Percentiles rank a stretch among this genome's conserved stretches.
Evolutionary conservation across 2,888 invertebrate genomes (phyloP).

Genomic region (Eulithis testata): DNA sequence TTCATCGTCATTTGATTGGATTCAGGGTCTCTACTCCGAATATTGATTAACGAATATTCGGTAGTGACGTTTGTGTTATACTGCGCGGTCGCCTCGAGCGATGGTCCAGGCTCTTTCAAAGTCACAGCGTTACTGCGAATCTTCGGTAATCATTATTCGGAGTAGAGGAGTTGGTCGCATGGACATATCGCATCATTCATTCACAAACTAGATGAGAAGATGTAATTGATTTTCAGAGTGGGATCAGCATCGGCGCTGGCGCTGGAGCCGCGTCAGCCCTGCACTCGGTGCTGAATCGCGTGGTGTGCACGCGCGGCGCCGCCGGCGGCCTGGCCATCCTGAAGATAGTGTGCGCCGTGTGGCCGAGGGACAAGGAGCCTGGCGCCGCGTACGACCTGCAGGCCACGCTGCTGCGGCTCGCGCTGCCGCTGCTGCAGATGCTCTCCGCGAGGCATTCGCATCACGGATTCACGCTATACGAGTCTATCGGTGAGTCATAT

Average conservation of each 20-base stretch:
- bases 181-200: no score
- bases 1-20: no score
- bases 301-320: constrained; percentile 66
- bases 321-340: constrained; percentile 60
- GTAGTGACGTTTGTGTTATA: no score
- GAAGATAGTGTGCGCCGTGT: constrained; percentile 84
- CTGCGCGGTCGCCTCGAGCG: no score
- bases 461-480: constrained; percentile 88
- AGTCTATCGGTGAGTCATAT: constrained; percentile 76
- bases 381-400: constrained; percentile 58
- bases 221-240: constrained; percentile 54
- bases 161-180: no score
- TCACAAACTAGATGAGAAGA: no score
- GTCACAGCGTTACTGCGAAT: no score
- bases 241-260: constrained; percentile 68
- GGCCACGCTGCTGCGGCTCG: constrained; percentile 85
- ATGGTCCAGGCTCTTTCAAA: no score
- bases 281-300: constrained; percentile 67
- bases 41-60: no score
- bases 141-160: no score
- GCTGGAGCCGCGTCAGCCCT: constrained; percentile 70
- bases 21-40: no score
- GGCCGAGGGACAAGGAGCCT: constrained; percentile 82
- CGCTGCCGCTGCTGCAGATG: constrained; percentile 88
- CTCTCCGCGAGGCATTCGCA: constrained; percentile 86